Conservation (phyloP, 2,888 invertebrate genomes). For the Tridacna crocea region DNA sequence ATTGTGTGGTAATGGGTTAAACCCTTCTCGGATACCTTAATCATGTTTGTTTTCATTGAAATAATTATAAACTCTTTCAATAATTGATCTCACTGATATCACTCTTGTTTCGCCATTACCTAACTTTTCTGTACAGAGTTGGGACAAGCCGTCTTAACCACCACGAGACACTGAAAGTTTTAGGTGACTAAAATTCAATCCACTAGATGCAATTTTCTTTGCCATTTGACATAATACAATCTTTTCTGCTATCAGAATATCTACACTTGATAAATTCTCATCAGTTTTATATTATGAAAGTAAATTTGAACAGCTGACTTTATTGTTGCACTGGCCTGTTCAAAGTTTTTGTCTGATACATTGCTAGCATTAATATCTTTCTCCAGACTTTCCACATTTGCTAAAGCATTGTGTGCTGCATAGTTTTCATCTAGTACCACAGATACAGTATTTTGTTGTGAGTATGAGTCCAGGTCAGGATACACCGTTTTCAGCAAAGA, state of each 20-base stretch:
- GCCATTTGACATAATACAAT: background rate
- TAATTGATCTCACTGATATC: background rate
- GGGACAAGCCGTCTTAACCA: constrained; percentile 9
- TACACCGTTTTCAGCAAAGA: background rate
- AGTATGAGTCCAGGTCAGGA: constrained; percentile 4
- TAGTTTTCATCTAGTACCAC: constrained; percentile 2
- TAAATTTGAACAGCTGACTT: background rate
- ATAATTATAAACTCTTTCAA: background rate
- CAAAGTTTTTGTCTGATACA: background rate
- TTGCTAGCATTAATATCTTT: background rate
- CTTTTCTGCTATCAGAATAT: background rate
- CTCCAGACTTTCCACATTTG: constrained; percentile 24
- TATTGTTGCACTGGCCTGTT: background rate
- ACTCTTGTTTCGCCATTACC: constrained; percentile 9
- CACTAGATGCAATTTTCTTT: constrained; percentile 20
- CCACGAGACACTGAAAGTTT: background rate
- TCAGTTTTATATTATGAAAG: background rate
- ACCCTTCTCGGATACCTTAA: too few relatives aligned
- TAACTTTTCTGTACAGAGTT: background rate
- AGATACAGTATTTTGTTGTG: background rate
- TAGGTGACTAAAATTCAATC: constrained; percentile 10
- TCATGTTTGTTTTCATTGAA: background rate
- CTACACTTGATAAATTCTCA: background rate
- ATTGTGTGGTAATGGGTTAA: too few relatives aligned
- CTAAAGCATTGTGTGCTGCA: constrained; percentile 32